phyloP scores from a whole-genome alignment of 2,113 vertebrate species.

The Dolichotis patagonum region DNA sequence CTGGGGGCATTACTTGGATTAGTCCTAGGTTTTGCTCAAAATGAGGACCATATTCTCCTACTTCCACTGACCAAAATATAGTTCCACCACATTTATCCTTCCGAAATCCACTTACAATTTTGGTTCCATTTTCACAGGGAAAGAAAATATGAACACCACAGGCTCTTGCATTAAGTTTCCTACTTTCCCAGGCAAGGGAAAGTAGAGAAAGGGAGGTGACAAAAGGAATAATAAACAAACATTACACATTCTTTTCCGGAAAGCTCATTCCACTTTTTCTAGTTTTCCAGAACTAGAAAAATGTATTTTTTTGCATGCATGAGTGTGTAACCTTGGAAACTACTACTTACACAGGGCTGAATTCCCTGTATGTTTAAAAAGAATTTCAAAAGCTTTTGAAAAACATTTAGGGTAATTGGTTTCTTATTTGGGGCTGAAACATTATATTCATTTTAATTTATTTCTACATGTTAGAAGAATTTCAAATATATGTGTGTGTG shows the following conservation, averaged over 20 bases:
- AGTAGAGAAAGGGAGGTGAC: not conserved
- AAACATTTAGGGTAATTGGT: not conserved
- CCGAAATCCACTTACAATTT: not conserved
- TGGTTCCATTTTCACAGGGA: not conserved
- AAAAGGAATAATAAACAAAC: not conserved
- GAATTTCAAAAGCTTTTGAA: constrained; percentile 49
- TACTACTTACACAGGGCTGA: not conserved
- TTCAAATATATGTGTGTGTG: not conserved
- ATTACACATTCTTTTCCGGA: constrained; percentile 44
- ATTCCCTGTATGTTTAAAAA: constrained; percentile 13
- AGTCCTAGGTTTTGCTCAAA: not conserved
- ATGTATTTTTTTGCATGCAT: constrained; percentile 66
- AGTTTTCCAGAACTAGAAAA: constrained; percentile 30
- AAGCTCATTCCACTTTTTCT: constrained; percentile 54
- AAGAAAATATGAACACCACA: not conserved
- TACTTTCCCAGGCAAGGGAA: constrained; percentile 62
- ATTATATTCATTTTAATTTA: not conserved
- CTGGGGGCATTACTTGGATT: accelerated
- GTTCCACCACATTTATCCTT: not conserved
- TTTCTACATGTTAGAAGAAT: not conserved
- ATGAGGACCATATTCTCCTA: not conserved
- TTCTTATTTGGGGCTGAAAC: not conserved
- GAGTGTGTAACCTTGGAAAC: constrained; percentile 64
- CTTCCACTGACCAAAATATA: not conserved
- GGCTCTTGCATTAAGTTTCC: not conserved